phyloP scores from a whole-genome alignment of 1,140 invertebrate genomes.

The Drosophila asahinai region DNA sequence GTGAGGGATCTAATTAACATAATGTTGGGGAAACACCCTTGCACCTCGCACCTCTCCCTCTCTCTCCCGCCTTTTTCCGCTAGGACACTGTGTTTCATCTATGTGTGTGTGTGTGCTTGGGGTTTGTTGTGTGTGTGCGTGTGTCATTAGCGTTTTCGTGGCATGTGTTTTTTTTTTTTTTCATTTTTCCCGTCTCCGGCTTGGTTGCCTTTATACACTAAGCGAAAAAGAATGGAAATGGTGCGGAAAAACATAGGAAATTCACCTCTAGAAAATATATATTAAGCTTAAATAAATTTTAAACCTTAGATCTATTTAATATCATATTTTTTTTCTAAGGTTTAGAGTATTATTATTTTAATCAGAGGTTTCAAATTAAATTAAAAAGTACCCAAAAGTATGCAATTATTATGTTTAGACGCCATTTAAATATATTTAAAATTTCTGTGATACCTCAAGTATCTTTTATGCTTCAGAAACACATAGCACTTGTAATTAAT shows the following conservation, averaged over 20 bases:
- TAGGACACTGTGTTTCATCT: constrained; percentile 16
- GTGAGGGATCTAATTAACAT: constrained; percentile 55
- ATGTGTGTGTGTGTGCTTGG: constrained; percentile 12
- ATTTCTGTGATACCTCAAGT: no score
- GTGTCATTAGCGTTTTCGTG: constrained; percentile 60
- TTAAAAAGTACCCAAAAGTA: neutral
- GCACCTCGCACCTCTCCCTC: constrained; percentile 1
- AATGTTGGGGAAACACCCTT: constrained; percentile 34
- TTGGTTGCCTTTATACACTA: neutral
- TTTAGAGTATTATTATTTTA: no score
- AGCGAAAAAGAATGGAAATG: neutral
- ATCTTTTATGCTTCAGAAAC: no score
- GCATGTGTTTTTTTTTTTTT: constrained; percentile 41
- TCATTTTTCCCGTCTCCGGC: constrained; percentile 28
- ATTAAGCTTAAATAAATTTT: neutral
- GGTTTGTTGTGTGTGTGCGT: constrained; percentile 43
- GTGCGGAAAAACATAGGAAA: no score
- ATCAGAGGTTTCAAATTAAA: no score
- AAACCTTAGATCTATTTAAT: no score
- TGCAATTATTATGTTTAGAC: neutral
- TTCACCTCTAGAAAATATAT: neutral
- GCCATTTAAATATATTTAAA: neutral
- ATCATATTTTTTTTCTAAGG: no score
- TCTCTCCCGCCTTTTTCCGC: neutral
- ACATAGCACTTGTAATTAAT: no score